A percentile compares a stretch with the other conserved stretches of the same genome.
These are phyloP conservation scores for Apodemia hepburni DNA, from an alignment of 2,888 invertebrate species.

Conservation along the genomic window DNA sequence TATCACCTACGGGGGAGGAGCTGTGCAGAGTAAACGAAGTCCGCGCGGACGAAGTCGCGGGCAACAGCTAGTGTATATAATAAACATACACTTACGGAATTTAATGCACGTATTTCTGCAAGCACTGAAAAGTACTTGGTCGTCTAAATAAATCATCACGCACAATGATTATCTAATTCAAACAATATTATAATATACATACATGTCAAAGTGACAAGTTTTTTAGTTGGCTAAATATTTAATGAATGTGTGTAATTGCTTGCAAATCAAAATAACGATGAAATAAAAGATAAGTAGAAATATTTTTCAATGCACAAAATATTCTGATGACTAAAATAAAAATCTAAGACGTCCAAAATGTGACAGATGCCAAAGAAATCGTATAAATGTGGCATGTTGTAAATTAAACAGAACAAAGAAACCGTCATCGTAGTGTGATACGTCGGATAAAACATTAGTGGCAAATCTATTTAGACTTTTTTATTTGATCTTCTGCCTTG, in stretches of 20 bases:
- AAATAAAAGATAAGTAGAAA: background rate
- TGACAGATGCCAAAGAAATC: background rate
- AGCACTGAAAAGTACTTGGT: too few relatives aligned
- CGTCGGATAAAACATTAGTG: background rate
- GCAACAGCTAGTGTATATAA: too few relatives aligned
- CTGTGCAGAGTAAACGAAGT: too few relatives aligned
- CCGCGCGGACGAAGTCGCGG: too few relatives aligned
- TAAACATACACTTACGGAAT: too few relatives aligned
- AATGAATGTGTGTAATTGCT: background rate
- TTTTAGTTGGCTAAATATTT: background rate
- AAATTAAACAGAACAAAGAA: conserved; percentile 2
- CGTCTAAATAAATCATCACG: too few relatives aligned
- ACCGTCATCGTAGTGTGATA: background rate
- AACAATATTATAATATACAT: too few relatives aligned
- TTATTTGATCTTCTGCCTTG: background rate
- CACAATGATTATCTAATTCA: too few relatives aligned
- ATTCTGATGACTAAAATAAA: background rate
- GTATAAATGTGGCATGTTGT: background rate
- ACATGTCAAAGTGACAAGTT: too few relatives aligned
- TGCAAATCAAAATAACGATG: conserved; percentile 2
- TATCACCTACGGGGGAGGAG: too few relatives aligned
- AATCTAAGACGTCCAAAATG: background rate
- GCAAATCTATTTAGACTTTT: background rate
- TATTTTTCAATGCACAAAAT: background rate
- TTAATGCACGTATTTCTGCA: too few relatives aligned